Conservation (phyloP, 2,888 invertebrate species). For the Laothoe populi region DNA sequence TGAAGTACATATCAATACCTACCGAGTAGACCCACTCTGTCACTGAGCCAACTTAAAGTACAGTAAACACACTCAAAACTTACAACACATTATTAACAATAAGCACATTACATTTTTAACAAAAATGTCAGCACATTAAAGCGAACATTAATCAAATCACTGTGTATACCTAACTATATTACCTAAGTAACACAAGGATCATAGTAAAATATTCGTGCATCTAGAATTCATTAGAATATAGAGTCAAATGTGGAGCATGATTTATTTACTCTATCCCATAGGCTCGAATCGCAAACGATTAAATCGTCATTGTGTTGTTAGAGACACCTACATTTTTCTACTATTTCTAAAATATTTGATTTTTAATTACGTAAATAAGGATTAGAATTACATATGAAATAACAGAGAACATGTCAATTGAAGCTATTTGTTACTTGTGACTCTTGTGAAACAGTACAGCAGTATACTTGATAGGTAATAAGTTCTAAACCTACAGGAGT, state of each 20-base stretch:
- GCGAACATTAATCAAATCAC: slow-evolving; percentile 65
- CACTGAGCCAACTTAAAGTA: slow-evolving; percentile 78
- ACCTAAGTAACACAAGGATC: slow-evolving; percentile 51
- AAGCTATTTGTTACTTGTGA: not conserved
- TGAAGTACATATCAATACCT: slow-evolving; percentile 58
- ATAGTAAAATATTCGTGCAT: slow-evolving; percentile 48
- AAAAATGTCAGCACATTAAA: slow-evolving; percentile 71
- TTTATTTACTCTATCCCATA: slow-evolving; percentile 45
- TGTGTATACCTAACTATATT: slow-evolving; percentile 48
- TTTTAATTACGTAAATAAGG: slow-evolving; percentile 16
- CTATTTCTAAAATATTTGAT: slow-evolving; percentile 46
- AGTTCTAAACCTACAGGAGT: not conserved
- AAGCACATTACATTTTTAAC: slow-evolving; percentile 75
- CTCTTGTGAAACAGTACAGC: not conserved
- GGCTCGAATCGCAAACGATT: slow-evolving; percentile 40
- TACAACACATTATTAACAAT: slow-evolving; percentile 72
- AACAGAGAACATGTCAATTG: slow-evolving; percentile 8
- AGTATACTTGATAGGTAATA: not conserved
- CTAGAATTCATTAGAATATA: slow-evolving; percentile 48
- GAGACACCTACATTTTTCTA: slow-evolving; percentile 52
- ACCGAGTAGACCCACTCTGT: slow-evolving; percentile 74
- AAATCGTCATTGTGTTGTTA: slow-evolving; percentile 59
- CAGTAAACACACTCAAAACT: slow-evolving; percentile 61
- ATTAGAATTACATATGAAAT: not conserved
- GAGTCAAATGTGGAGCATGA: slow-evolving; percentile 47